These are phyloP conservation scores for Siniperca obscura DNA, from an alignment of 2,797 vertebrate genomes.

Conservation along the genomic window DNA sequence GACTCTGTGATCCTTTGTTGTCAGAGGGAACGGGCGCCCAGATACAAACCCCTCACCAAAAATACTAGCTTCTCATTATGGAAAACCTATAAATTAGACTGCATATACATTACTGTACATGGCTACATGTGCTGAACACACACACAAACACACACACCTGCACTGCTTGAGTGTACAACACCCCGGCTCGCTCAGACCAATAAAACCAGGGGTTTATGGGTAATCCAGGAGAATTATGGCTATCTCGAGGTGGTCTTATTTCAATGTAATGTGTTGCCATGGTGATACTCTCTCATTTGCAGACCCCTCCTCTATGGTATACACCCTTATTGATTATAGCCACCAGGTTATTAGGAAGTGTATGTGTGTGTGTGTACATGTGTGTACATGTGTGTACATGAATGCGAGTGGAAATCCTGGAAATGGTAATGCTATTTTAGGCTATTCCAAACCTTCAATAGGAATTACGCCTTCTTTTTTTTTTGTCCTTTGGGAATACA, in stretches of 20 bases:
- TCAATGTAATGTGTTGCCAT: constrained; percentile 70
- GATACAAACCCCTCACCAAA: not conserved
- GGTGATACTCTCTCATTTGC: constrained; percentile 65
- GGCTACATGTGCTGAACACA: constrained; percentile 9
- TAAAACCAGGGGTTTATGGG: constrained; percentile 58
- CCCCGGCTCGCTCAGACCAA: constrained; percentile 30
- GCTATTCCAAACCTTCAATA: not conserved
- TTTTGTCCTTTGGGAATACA: not conserved
- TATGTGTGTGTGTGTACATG: constrained; percentile 7
- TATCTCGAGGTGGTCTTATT: constrained; percentile 40
- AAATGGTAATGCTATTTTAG: not conserved
- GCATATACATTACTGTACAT: constrained; percentile 22
- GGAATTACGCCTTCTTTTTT: not conserved
- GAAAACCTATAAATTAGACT: constrained; percentile 33
- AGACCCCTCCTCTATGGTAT: constrained; percentile 26
- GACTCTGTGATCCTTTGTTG: constrained; percentile 30
- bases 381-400: not conserved
- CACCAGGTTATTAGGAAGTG: constrained; percentile 44
- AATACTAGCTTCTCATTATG: constrained; percentile 28
- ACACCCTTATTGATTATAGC: constrained; percentile 68
- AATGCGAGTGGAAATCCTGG: not conserved
- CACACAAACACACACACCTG: constrained; percentile 15
- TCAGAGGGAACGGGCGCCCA: not conserved
- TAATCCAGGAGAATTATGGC: constrained; percentile 69
- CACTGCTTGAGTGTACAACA: not conserved